These are phyloP conservation scores for Yponomeuta cagnagella DNA, from an alignment of 2,888 invertebrate species.

Conservation along the genomic window DNA sequence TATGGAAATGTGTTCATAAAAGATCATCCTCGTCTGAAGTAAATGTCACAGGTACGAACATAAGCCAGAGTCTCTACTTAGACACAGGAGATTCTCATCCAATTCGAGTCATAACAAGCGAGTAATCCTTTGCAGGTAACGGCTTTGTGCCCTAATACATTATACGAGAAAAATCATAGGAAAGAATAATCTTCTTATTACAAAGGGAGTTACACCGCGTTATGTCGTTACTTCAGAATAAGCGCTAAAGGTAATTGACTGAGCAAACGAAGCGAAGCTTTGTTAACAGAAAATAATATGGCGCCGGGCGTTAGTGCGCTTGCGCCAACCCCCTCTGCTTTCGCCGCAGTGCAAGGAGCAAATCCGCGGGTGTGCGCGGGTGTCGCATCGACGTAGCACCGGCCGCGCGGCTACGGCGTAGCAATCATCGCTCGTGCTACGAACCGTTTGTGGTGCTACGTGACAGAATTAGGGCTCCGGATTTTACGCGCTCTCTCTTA, in stretches of 20 bases:
- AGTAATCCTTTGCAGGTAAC: not conserved
- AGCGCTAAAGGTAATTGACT: constrained; percentile 55
- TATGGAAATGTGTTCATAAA: not conserved
- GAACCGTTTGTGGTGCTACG: constrained; percentile 30
- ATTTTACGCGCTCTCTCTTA: not conserved
- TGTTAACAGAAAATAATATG: constrained; percentile 56
- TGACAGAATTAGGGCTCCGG: constrained; percentile 24
- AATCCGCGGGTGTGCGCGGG: constrained; percentile 21
- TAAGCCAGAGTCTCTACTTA: not conserved
- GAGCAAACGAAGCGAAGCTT: constrained; percentile 57
- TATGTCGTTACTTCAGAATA: constrained; percentile 37
- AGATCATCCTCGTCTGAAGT: not conserved
- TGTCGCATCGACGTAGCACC: constrained; percentile 23
- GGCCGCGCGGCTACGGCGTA: constrained; percentile 13
- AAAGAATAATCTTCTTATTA: constrained; percentile 2
- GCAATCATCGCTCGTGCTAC: constrained; percentile 15
- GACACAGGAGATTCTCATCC: not conserved
- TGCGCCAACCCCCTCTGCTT: constrained; percentile 44
- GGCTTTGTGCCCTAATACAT: not conserved
- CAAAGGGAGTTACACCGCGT: constrained; percentile 28
- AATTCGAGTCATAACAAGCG: not conserved
- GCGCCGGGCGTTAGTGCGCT: constrained; percentile 46
- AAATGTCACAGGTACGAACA: not conserved
- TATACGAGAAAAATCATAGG: not conserved
- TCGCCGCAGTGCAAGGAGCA: constrained; percentile 37